Evolutionary conservation across 2,797 vertebrate species (phyloP), one percentile per base, ranked within the genome.

Genomic region (Danio tinwini): DNA sequence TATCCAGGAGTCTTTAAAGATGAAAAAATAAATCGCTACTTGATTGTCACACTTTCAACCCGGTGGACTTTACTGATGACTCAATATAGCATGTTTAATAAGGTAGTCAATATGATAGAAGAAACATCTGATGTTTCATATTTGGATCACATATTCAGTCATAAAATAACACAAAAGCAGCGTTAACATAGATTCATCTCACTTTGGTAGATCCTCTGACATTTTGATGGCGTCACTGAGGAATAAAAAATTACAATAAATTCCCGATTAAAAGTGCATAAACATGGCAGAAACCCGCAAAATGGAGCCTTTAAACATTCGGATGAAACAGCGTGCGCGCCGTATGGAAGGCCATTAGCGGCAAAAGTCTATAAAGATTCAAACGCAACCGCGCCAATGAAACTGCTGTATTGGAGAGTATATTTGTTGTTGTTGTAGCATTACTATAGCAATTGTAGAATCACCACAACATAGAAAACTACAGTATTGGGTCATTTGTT

Each of bases 191-290:
- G 81, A 87, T 72, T 86, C 88, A 89, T 82, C 83, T 88, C 85
- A 80, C 85, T 47, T 81, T 86, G 88, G 88, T 72, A 61, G 61
- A 78, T 72, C 39, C 69, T 65, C 52, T 45, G 45, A 29, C 42
- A 19, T 47, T 10, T 45, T 50, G 37, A 67, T 47, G 19, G 56
- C 16, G 13, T 45, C 13, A 40, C 29, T 49, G 19, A 61, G 29
- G 40, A 50, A 64, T 45, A 19, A 76, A 67, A 68, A 42, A 16
- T n/a, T 40, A 29, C 29, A 42, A 56, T 40, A 7, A 5, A 52
- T 17, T 21, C 12, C 9, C 84, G 73, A 76, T 87, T 89, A 86
- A 92, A 93, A 93, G 92, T 93, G 92, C 92, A 88, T 90, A 77
- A 78, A 90, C 86, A 88, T 84, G 85, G 87, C 81, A 47, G 45